Evolutionary conservation across 2,888 invertebrate species (phyloP).

Genomic region (Drosophila neoperkinsi): DNA sequence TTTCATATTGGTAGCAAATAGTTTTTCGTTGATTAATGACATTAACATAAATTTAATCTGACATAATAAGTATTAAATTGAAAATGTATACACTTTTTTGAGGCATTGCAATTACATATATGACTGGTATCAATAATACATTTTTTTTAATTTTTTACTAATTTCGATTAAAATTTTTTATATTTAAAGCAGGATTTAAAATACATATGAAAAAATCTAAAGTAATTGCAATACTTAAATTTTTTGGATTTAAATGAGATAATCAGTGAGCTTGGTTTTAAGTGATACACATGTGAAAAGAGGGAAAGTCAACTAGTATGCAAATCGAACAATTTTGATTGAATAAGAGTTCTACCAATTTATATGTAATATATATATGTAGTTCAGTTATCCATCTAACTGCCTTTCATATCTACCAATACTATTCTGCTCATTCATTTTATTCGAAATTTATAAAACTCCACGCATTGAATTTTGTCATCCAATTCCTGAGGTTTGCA

Average conservation of each 20-base stretch:
- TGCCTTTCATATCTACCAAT: neutral
- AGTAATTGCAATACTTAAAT: neutral
- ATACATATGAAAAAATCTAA: neutral
- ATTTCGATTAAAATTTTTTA: neutral
- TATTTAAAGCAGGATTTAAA: neutral
- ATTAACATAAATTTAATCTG: conserved; percentile 60
- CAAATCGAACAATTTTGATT: neutral
- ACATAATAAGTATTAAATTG: conserved; percentile 52
- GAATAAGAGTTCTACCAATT: neutral
- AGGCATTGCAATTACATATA: conserved; percentile 3
- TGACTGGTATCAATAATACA: neutral
- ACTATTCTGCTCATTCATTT: neutral
- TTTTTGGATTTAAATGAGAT: neutral
- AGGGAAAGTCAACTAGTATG: neutral
- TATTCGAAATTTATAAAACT: conserved; percentile 1
- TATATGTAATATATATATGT: neutral
- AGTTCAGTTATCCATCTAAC: neutral
- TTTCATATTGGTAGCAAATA: conserved; percentile 30
- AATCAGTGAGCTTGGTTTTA: neutral
- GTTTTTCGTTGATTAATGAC: conserved; percentile 60
- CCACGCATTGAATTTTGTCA: neutral
- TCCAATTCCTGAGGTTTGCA: conserved; percentile 1
- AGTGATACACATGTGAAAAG: neutral
- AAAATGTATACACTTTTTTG: conserved; percentile 25
- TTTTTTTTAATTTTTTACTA: neutral